phyloP scores from a whole-genome alignment of 2,888 invertebrate genomes.

The Himalopsyche tibetana region DNA sequence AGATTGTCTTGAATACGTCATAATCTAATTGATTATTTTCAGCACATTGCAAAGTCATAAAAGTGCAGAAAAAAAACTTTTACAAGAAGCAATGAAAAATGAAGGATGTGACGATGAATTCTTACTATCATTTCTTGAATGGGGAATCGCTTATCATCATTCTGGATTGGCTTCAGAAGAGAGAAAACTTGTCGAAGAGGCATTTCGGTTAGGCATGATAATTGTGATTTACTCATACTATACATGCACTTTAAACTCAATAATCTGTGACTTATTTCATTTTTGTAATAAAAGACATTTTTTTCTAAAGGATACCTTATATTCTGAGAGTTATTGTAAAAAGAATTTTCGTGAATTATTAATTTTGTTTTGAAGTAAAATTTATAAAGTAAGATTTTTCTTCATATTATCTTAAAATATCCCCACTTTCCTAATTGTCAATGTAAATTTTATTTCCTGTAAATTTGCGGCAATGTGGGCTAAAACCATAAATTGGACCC shows the following conservation, averaged over 20 bases:
- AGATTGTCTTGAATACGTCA: conserved; percentile 44
- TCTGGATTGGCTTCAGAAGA: conserved; percentile 93
- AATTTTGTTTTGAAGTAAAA: too few species aligned
- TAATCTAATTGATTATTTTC: conserved; percentile 61
- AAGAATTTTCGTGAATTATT: too few species aligned
- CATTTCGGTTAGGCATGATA: conserved; percentile 76
- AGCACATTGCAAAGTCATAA: conserved; percentile 78
- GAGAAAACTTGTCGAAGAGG: conserved; percentile 88
- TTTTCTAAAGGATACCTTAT: too few species aligned
- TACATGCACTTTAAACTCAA: neutral
- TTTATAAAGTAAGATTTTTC: too few species aligned
- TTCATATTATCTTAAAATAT: too few species aligned
- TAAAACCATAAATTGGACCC: too few species aligned
- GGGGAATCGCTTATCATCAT: conserved; percentile 96
- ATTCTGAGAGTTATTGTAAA: too few species aligned
- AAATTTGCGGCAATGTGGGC: too few species aligned
- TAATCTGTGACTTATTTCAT: too few species aligned
- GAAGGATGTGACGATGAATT: conserved; percentile 78
- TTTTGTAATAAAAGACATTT: too few species aligned
- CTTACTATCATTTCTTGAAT: conserved; percentile 73
- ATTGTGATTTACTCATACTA: neutral
- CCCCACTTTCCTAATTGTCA: too few species aligned
- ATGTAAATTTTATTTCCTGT: too few species aligned
- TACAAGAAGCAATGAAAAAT: conserved; percentile 79
- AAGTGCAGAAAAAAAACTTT: conserved; percentile 77